Evolutionary conservation across 2,888 invertebrate species (phyloP), one percentile per base, ranked within the genome.

Genomic region (Noctua janthina): DNA sequence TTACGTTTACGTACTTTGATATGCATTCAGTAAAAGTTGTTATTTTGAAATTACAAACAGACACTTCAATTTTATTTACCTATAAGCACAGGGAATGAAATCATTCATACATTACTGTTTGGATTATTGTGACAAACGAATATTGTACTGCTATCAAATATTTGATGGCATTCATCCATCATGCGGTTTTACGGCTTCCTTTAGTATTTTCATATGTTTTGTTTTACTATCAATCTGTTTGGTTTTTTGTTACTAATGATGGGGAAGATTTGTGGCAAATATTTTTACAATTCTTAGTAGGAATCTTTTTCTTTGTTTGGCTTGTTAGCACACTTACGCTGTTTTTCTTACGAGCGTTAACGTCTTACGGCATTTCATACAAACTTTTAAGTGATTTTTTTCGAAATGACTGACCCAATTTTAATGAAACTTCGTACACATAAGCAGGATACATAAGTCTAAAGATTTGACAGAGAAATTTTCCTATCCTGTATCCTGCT

Each of bases 101-200:
- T 73, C 68, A 73, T 72, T 51, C 39, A 17, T 51, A 64, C 64
- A 51, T 54, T 29, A 20, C 17, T 49, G 76, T 78, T 29, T 15
- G 59, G 80, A 87, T 85, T 85, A 87, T 84, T 29, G 71, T 76
- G 76, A 69, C 85, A 72, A 54, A 49, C 54, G 39, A 71, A 76
- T 64, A 74, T 56, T 56, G 62, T 56, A 29, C 17, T 39, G 59
- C 76, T 20, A 87, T 89, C 89, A 90, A 81, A 82, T 64, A 69
- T 80, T 83, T 20, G 79, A 78, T 77, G 49, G 76, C 23, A 59
- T 74, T 89, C 89, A 89, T 89, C 82, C 76, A 80, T 89, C 89
- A 89, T n/a, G 81, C 56, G 77, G 80, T 78, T 83, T 67, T 49
- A 8, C 54, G 29, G 81, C 78, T 82, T 70, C 39, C 39, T 59